These are phyloP conservation scores for Taurulus bubalis DNA, from an alignment of 2,113 vertebrate genomes.

Conservation along the genomic window DNA sequence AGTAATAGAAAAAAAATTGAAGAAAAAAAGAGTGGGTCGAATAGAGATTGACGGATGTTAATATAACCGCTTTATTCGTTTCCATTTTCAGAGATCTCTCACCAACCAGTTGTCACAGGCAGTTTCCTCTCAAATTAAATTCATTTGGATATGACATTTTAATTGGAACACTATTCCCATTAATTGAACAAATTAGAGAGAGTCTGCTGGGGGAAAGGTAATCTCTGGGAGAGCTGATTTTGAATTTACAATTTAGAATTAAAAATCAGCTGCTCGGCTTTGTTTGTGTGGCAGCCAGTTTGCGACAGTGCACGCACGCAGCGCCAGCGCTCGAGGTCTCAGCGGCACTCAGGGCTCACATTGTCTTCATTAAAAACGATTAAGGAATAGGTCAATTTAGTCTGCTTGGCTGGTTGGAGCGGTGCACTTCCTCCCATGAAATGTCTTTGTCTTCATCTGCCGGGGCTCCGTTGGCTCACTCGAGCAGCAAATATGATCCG, in stretches of 20 bases:
- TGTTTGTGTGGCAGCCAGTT: conserved; percentile 72
- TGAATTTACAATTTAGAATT: conserved; percentile 75
- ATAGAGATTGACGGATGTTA: conserved; percentile 37
- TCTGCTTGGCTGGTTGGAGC: conserved; percentile 69
- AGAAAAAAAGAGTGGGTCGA: not conserved
- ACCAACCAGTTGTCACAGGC: conserved; percentile 58
- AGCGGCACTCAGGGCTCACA: conserved; percentile 65
- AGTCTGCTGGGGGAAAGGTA: conserved; percentile 78
- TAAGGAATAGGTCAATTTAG: conserved; percentile 82
- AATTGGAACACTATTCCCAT: conserved; percentile 81
- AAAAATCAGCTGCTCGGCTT: conserved; percentile 68
- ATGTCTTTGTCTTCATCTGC: conserved; percentile 68
- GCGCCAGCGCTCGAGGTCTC: conserved; percentile 55
- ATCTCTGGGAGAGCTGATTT: conserved; percentile 72
- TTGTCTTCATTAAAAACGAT: conserved; percentile 82
- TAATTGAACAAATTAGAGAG: conserved; percentile 81
- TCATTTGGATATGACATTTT: conserved; percentile 81
- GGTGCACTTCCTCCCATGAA: conserved; percentile 45
- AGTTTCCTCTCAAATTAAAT: conserved; percentile 76
- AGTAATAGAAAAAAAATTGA: not conserved
- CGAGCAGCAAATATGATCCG: conserved; percentile 71
- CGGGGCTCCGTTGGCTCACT: conserved; percentile 54
- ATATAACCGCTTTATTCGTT: conserved; percentile 43
- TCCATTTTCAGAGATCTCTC: conserved; percentile 57
- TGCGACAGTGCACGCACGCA: conserved; percentile 33